Base-by-base conservation (phyloP, 2,797 vertebrate genomes). In the Astyanax mexicanus region DNA sequence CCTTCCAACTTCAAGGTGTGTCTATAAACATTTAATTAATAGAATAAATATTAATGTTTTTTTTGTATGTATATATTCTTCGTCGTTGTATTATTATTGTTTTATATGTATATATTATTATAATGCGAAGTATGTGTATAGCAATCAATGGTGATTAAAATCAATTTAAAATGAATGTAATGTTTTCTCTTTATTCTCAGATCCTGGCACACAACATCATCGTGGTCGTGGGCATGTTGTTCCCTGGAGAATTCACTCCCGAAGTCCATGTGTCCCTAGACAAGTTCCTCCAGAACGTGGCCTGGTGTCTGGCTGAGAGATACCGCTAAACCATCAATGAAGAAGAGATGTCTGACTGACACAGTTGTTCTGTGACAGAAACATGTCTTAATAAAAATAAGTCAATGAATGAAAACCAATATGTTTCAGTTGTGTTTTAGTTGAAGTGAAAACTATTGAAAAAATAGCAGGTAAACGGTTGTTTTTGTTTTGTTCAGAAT, bases 1-100 rank as follows among this genome's bases (percentile, higher is more conserved):
- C 95, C 94, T 0, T 87, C 92, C 51, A 96, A 96, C 89, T 97
- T 97, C 89, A 95, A 93, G 92, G 95, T 95, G n/a, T n/a, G n/a
- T n/a, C n/a, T n/a, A n/a, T n/a, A 81, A 25, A 27, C 9, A 12
- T 54, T 21, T 12, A n/a, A n/a, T n/a, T n/a, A n/a, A n/a, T n/a
- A n/a, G n/a, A n/a, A n/a, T n/a, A n/a, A n/a, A n/a, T n/a, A n/a
- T n/a, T n/a, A n/a, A n/a, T n/a, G n/a, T n/a, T n/a, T n/a, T n/a
- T n/a, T n/a, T n/a, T n/a, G n/a, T n/a, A n/a, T n/a, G n/a, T n/a
- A n/a, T n/a, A n/a, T n/a, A n/a, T n/a, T n/a, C n/a, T n/a, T n/a
- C n/a, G n/a, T n/a, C n/a, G n/a, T n/a, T n/a, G n/a, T n/a, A n/a
- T n/a, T n/a, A n/a, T n/a, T n/a, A n/a, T n/a, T n/a, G n/a, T n/a